phyloP scores from a whole-genome alignment of 2,888 invertebrate species.

The Tanytarsus gracilentus region DNA sequence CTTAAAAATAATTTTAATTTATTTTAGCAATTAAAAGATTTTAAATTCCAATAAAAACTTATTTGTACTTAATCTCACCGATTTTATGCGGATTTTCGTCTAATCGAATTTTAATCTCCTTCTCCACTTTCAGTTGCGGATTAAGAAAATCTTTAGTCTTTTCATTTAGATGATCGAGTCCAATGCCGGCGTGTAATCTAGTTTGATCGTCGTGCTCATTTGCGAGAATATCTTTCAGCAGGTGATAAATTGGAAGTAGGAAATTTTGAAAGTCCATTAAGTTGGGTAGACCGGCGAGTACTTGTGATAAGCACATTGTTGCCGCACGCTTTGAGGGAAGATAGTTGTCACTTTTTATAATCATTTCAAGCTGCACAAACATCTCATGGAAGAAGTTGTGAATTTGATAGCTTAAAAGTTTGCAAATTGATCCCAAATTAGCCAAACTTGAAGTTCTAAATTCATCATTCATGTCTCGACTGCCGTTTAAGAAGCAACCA shows the following conservation, averaged over 20 bases:
- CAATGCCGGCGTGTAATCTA: slow-evolving; percentile 40
- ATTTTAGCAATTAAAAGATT: neutral
- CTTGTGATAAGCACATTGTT: slow-evolving; percentile 38
- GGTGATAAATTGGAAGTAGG: slow-evolving; percentile 40
- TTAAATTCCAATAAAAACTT: neutral
- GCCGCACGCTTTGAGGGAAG: slow-evolving; percentile 41
- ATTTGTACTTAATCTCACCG: slow-evolving; percentile 16
- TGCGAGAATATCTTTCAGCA: slow-evolving; percentile 36
- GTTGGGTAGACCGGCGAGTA: slow-evolving; percentile 40
- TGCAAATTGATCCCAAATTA: slow-evolving; percentile 40
- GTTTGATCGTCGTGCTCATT: slow-evolving; percentile 38
- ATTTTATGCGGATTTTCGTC: slow-evolving; percentile 18
- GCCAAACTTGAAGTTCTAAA: slow-evolving; percentile 41
- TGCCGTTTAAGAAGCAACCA: slow-evolving; percentile 39
- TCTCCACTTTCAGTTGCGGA: slow-evolving; percentile 34
- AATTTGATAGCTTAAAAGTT: slow-evolving; percentile 39
- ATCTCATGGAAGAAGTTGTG: slow-evolving; percentile 40
- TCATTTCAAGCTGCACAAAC: slow-evolving; percentile 34
- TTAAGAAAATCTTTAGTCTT: slow-evolving; percentile 38
- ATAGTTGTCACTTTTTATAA: slow-evolving; percentile 37
- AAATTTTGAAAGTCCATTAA: slow-evolving; percentile 39
- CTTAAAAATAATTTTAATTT: neutral
- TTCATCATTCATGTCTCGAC: slow-evolving; percentile 36
- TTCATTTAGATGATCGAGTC: slow-evolving; percentile 36
- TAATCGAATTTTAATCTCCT: slow-evolving; percentile 37